phyloP scores from a whole-genome alignment of 2,797 vertebrate species.

The Philypnodon macrostomus region DNA sequence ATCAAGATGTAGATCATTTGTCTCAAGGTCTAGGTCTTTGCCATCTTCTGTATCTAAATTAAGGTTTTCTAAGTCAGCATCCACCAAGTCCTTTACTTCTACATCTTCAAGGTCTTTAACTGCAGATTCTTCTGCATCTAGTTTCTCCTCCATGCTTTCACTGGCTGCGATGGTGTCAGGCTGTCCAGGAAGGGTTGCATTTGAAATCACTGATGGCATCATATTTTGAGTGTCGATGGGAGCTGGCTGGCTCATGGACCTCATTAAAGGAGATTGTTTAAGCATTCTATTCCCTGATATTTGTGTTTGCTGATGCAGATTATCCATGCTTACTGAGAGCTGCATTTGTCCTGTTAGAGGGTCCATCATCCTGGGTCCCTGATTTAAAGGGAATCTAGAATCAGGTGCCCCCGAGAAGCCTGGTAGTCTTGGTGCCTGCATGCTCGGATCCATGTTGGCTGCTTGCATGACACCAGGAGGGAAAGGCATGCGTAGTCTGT shows the following conservation, averaged over 20 bases:
- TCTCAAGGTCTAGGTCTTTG: conserved; percentile 95
- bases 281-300: conserved; percentile 73
- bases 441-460: conserved; percentile 72
- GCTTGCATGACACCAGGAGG: conserved; percentile 70
- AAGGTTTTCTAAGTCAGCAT: conserved; percentile 95
- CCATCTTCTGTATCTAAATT: conserved; percentile 95
- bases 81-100: conserved; percentile 96
- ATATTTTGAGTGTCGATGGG: conserved; percentile 79
- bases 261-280: conserved; percentile 77
- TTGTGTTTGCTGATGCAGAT: conserved; percentile 78
- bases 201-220: conserved; percentile 68
- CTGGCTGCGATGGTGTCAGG: conserved; percentile 49
- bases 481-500: conserved; percentile 83
- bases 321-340: conserved; percentile 82
- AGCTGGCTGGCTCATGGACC: conserved; percentile 84
- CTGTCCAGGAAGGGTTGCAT: conserved; percentile 69
- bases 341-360: conserved; percentile 75
- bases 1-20: conserved; percentile 95
- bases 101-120: conserved; percentile 97
- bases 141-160: conserved; percentile 87
- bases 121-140: conserved; percentile 90
- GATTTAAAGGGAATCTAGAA: conserved; percentile 72
- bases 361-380: conserved; percentile 81
- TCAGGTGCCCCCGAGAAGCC: conserved; percentile 80
- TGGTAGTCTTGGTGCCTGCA: conserved; percentile 76